Evolutionary conservation across 2,113 vertebrate genomes (phyloP), one percentile per base, ranked within the genome.

Genomic region (Sylvietta virens): DNA sequence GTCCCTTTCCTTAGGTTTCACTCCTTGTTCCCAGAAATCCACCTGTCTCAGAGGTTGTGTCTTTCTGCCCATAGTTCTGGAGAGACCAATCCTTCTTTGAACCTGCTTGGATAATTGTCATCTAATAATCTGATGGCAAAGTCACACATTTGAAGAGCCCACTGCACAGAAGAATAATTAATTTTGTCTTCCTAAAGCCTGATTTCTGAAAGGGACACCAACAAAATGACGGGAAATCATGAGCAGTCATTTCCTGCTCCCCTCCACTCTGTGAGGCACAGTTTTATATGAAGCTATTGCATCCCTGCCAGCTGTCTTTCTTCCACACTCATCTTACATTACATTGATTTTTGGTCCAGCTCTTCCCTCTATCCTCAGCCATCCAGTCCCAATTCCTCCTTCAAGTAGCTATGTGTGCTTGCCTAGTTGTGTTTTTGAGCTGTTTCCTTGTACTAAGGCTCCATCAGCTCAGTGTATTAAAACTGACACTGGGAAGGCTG

Each of bases 271-370:
- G 13, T 0, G 0, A 81, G 54, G 33, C 60, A 83, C 13, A n/a
- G 42, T 42, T 90, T 58, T 50, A 28, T 11, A 42, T 7, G 16
- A 58, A 85, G 37, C 18, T 50, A 33, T 33, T 0, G 0, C 37
- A 74, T 31, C 21, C 47, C 44, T 71, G 21, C 8, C 0, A 1
- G 39, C 33, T 62, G 31, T 22, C 17, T 78, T 44, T 81, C 15
- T 66, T 86, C 74, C 40, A 76, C 8, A 47, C 3, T 15, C 3
- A 1, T 28, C 40, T 72, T 15, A 40, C 17, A 35, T 33, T 51
- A 42, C 27, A 76, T 16, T 71, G 23, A 71, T 47, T 33, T 88
- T 76, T 11, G 21, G 24, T 57, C 53, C 67, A 56, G 33, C 24
- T 90, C 11, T 71, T 72, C 24, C 57, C 40, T 60, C 44, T 44